A percentile compares a stretch with the other conserved stretches of the same genome.
Evolutionary conservation across 2,888 invertebrate species (phyloP).

Genomic region (Drosophila merina): DNA sequence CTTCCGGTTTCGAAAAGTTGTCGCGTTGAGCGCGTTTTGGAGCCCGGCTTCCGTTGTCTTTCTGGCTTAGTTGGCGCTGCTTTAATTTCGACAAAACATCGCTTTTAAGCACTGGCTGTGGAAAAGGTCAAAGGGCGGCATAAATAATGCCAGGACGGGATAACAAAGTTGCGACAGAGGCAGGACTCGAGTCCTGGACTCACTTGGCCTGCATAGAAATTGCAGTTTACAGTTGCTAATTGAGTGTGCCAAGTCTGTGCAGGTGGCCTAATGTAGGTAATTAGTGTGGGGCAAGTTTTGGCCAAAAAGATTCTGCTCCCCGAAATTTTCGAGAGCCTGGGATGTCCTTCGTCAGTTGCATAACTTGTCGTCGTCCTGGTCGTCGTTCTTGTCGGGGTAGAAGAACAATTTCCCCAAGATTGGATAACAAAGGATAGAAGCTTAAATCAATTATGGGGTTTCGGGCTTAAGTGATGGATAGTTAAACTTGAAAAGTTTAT

Average conservation of each 20-base stretch:
- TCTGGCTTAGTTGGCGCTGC: conserved; percentile 65
- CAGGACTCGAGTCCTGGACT: conserved; percentile 13
- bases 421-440: conserved; percentile 7
- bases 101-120: conserved; percentile 59
- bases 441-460: not conserved
- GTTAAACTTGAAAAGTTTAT: not conserved
- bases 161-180: conserved; percentile 25
- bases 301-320: conserved; percentile 36
- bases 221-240: conserved; percentile 72
- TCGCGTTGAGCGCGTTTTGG: conserved; percentile 53
- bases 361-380: conserved; percentile 10
- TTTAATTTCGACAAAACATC: conserved; percentile 71
- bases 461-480: not conserved
- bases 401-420: not conserved
- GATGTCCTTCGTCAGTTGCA: conserved; percentile 54
- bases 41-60: conserved; percentile 58
- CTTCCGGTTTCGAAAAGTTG: conserved; percentile 59
- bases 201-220: conserved; percentile 39
- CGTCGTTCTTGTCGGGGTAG: too few species aligned
- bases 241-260: conserved; percentile 71
- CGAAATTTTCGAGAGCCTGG: not conserved
- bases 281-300: conserved; percentile 57
- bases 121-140: conserved; percentile 63
- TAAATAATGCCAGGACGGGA: conserved; percentile 54
- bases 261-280: conserved; percentile 72